Conservation (phyloP, 2,797 vertebrate genomes). For the Staurois parvus region DNA sequence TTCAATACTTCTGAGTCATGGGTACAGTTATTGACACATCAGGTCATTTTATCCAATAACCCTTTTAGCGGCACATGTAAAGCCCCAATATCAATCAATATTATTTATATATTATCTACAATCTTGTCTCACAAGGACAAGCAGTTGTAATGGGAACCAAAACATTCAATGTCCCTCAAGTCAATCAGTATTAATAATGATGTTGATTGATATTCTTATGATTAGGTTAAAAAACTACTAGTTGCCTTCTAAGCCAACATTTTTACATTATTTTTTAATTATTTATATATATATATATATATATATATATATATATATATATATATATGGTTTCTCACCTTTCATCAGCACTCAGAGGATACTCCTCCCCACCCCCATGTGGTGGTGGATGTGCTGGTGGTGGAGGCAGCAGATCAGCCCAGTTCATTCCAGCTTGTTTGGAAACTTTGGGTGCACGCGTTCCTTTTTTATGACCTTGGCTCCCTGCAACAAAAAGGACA, state of each 20-base stretch:
- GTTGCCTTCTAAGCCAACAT: neutral
- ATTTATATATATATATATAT: too few species aligned
- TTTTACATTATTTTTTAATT: too few species aligned
- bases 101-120: too few species aligned
- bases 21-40: too few species aligned
- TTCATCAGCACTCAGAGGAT: conserved; percentile 87
- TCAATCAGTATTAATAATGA: neutral
- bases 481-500: conserved; percentile 80
- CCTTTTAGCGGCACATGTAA: too few species aligned
- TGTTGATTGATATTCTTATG: neutral
- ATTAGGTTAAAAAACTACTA: neutral
- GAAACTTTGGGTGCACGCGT: conserved; percentile 89
- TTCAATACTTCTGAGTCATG: too few species aligned
- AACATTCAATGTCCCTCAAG: neutral
- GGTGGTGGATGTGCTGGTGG: conserved; percentile 93
- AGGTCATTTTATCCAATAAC: too few species aligned
- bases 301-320: too few species aligned
- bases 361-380: conserved; percentile 87
- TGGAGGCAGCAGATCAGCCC: conserved; percentile 95
- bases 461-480: conserved; percentile 97
- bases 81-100: too few species aligned
- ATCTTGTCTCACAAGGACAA: neutral
- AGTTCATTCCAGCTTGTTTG: conserved; percentile 96
- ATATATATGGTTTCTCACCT: conserved; percentile 75
- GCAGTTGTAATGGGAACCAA: too few species aligned